Conservation (phyloP, 1,140 invertebrate genomes). For the Drosophila arawakana region DNA sequence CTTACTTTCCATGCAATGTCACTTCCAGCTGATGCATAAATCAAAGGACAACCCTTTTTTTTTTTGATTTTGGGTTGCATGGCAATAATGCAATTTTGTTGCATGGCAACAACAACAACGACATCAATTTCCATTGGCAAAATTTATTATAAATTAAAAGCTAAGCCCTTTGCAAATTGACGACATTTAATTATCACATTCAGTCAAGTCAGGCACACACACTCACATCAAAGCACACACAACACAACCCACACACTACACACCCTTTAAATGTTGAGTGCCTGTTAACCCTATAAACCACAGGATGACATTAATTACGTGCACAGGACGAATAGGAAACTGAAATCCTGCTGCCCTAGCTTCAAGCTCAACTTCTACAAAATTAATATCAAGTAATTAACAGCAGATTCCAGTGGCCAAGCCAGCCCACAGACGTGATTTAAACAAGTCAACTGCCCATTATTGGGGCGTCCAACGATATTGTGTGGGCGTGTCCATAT, state of each 20-base stretch:
- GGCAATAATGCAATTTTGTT: slow-evolving; percentile 43
- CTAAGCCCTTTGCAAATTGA: slow-evolving; percentile 64
- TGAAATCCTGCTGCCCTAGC: background rate
- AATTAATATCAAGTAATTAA: slow-evolving; percentile 84
- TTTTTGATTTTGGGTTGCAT: slow-evolving; percentile 29
- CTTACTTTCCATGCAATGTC: slow-evolving; percentile 58
- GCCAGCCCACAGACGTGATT: slow-evolving; percentile 51
- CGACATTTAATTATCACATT: slow-evolving; percentile 78
- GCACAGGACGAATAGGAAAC: slow-evolving; percentile 5
- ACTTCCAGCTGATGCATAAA: slow-evolving; percentile 77
- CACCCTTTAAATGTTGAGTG: slow-evolving; percentile 35
- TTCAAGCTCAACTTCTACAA: slow-evolving; percentile 51
- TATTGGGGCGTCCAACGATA: slow-evolving; percentile 24
- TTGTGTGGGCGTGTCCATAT: slow-evolving; percentile 61
- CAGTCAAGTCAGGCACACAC: slow-evolving; percentile 9
- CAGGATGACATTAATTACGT: slow-evolving; percentile 79
- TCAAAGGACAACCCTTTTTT: slow-evolving; percentile 42
- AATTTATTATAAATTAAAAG: slow-evolving; percentile 80
- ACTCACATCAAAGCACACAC: slow-evolving; percentile 54
- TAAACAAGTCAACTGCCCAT: slow-evolving; percentile 32
- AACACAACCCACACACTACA: background rate
- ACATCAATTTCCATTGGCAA: slow-evolving; percentile 32
- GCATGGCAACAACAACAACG: slow-evolving; percentile 21
- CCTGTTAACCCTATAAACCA: slow-evolving; percentile 71
- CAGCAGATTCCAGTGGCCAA: slow-evolving; percentile 48